These are phyloP conservation scores for Microctenopoma stevenorrisi DNA, from an alignment of 2,797 vertebrate species.

Conservation along the genomic window DNA sequence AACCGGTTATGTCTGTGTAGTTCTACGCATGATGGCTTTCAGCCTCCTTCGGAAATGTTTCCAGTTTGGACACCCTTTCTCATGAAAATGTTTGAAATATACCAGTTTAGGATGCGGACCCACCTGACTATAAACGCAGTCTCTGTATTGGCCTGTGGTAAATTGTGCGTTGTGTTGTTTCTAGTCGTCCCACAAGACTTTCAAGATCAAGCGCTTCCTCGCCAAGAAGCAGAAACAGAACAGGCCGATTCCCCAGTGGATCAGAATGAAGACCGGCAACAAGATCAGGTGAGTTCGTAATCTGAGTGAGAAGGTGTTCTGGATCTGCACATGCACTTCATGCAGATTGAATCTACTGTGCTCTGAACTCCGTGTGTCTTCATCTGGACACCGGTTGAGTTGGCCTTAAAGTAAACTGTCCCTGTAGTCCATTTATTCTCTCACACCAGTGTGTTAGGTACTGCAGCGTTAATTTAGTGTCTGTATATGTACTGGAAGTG, in stretches of 20 bases:
- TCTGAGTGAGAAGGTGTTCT: background rate
- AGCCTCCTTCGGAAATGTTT: background rate
- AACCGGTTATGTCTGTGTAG: background rate
- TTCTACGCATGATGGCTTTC: constrained; percentile 32
- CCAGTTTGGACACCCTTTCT: rapidly evolving
- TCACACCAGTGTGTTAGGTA: no score
- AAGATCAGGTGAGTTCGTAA: constrained; percentile 91
- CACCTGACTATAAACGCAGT: rapidly evolving
- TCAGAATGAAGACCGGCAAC: constrained; percentile 99
- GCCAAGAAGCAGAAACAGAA: constrained; percentile 99
- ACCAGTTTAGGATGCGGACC: rapidly evolving
- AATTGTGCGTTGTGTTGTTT: background rate
- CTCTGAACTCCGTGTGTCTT: no score
- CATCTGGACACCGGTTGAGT: background rate
- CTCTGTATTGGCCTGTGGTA: background rate
- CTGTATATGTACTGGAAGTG: no score
- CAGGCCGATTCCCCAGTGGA: constrained; percentile 99
- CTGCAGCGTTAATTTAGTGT: no score
- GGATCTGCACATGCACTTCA: background rate
- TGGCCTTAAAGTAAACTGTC: no score
- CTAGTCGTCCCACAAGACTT: constrained; percentile 98
- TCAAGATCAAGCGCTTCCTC: constrained; percentile 97
- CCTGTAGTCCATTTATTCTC: no score
- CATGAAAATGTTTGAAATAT: rapidly evolving
- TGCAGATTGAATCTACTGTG: no score